Evolutionary conservation across 53 echinoderm and acorn worm species (phyloP), one percentile per base, ranked within the genome.

Genomic region (Echinometra lucunter): DNA sequence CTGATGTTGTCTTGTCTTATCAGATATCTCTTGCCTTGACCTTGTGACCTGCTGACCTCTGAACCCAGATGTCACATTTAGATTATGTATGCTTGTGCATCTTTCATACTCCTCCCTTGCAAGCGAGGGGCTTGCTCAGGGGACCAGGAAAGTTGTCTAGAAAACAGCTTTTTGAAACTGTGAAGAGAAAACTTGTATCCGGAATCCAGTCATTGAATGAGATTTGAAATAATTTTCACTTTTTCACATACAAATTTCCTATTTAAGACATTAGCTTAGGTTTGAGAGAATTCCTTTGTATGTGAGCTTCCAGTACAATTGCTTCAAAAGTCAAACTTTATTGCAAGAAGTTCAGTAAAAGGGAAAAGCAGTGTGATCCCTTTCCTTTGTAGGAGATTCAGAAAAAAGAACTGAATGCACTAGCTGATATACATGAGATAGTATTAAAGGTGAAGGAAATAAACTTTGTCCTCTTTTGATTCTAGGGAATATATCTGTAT

Each of bases 1-100:
- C 57, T 92, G 92, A 92, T 92, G 35, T 92, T 92, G 92, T 92
- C 92, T 92, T 92, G 92, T 92, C 92, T 92, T 37, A 75, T 92
- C 92, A 92, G 92, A 45, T 74, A 32, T 92, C 75, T 47, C 47
- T 57, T 57, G 45, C 92, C 92, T 92, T 92, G 92, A 92, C 74
- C 57, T 57, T 57, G 55, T 56, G 92, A 92, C 78, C 34, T 78
- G 23, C n/a, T 47, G 92, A 92, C 92, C 92, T 45, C 19, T 92
- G 92, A 92, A 53, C 55, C n/a, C 7, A 89, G 58, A 89, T 89
- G 89, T 89, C 89, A 89, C 89, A 89, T 89, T 60, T 21, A 89
- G 37, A 89, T 89, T 85, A 82, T 45, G 27, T 45, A 44, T 81
- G 11, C 49, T 49, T n/a, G 85, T 85, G 85, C 85, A 85, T 85